A percentile compares a stretch with the other conserved stretches of the same genome.
These are phyloP conservation scores for Plagodis pulveraria DNA, from an alignment of 2,888 invertebrate genomes.

Conservation along the genomic window DNA sequence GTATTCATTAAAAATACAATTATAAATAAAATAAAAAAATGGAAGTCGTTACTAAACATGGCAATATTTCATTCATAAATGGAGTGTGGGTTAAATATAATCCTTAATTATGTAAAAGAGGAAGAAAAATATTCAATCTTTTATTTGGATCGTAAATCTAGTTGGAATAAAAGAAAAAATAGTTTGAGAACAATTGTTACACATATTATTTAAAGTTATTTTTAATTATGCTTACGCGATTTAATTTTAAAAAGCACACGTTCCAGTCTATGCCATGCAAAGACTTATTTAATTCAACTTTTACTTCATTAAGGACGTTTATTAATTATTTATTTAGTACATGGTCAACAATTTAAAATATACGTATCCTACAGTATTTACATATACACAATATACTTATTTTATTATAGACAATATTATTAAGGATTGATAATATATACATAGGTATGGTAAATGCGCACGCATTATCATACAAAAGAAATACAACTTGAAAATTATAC, in stretches of 20 bases:
- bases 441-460: conserved; percentile 27
- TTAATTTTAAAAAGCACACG: conserved; percentile 28
- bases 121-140: neutral
- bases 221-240: conserved; percentile 14
- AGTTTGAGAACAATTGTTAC: neutral
- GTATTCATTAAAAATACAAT: neutral
- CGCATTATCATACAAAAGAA: conserved; percentile 11
- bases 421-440: conserved; percentile 4
- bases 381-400: conserved; percentile 19
- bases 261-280: conserved; percentile 49
- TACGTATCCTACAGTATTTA: conserved; percentile 30
- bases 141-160: too few species aligned
- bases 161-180: neutral
- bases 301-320: conserved; percentile 18
- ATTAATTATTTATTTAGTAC: conserved; percentile 15
- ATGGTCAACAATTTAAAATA: conserved; percentile 28
- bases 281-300: conserved; percentile 36
- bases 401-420: neutral
- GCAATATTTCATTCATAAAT: conserved; percentile 1
- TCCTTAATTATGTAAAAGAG: neutral
- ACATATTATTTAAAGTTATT: conserved; percentile 2
- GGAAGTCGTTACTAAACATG: conserved; percentile 4
- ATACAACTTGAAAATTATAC: neutral
- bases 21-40: neutral
- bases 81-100: neutral